Base-by-base conservation (phyloP, 2,797 vertebrate species). In the Enoplosus armatus region DNA sequence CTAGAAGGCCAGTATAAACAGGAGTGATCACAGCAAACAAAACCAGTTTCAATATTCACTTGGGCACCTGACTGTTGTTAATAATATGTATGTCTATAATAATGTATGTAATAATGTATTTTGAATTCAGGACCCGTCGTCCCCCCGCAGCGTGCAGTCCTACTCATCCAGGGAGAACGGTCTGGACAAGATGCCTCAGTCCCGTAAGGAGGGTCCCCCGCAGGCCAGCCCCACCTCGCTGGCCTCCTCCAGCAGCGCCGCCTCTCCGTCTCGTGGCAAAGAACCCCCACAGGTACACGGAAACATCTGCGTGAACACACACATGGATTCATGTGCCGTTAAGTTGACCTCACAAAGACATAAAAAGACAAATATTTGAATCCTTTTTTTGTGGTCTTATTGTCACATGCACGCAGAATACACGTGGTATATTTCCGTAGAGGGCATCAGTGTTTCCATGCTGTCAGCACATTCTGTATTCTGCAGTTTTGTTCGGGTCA, bases 121-220 rank as follows among this genome's bases (percentile, higher is more conserved):
- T 53, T 53, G 5, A n/a, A 5, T 68, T 31, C 85, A 96, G 96
- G 96, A 96, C 82, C 95, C 96, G 0, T 95, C 95, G 1, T 96
- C 96, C 39, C 95, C 97, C 0, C 96, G 94, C 89, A 97, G 97
- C 0, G 96, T 97, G 73, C 96, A 97, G 88, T 97, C 97, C 18
- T 97, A 96, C 87, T 97, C 96, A 0, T 97, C 96, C 27, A 94
- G 96, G 77, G 96, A 97, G 89, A 97, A 97, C 0, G 96, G 95
- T 31, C 85, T 96, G 76, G 97, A 97, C 86, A 97, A 97, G 90
- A 92, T 94, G 20, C 91, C 95, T 0, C 87, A 90, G 9, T 96
- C 95, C 29, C 91, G 95, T 69, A 97, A 96, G 72, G 96, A 97
- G 1, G 84, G 89, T 16, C 88, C 95, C 0, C 75, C 95, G 0